Evolutionary conservation across 2,797 vertebrate species (phyloP).

Genomic region (Pseudomugil gertrudae): DNA sequence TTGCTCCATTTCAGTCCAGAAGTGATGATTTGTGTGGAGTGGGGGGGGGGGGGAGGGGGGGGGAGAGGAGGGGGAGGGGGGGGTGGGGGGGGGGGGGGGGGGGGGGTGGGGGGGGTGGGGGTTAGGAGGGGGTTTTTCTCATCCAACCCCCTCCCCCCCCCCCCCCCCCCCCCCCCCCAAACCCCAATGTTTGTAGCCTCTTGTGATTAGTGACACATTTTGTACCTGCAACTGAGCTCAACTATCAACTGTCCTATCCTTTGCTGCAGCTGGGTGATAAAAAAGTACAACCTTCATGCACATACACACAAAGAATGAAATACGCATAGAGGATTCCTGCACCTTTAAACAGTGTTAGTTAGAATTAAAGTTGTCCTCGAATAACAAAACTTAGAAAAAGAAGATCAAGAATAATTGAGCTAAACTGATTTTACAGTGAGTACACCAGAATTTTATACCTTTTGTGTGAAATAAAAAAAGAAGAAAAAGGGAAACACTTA

Average conservation of each 20-base stretch:
- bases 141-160: no score
- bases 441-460: conserved; percentile 5
- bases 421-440: conserved; percentile 7
- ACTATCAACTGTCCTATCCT: conserved; percentile 37
- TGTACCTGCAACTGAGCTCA: conserved; percentile 47
- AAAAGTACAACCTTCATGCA: not conserved
- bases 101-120: no score
- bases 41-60: no score
- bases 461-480: conserved; percentile 9
- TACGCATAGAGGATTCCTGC: not conserved
- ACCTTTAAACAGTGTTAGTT: no score
- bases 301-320: conserved; percentile 7
- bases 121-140: no score
- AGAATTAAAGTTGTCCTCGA: not conserved
- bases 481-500: conserved; percentile 2
- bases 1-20: conserved; percentile 29
- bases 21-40: conserved; percentile 47
- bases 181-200: conserved; percentile 24
- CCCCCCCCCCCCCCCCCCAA: conserved; percentile 33
- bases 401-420: not conserved
- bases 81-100: no score
- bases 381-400: not conserved
- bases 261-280: conserved; percentile 38
- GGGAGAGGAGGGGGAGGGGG: no score
- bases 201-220: conserved; percentile 39